These are phyloP conservation scores for Tribolium madens DNA, from an alignment of 1,140 invertebrate genomes.

Conservation along the genomic window DNA sequence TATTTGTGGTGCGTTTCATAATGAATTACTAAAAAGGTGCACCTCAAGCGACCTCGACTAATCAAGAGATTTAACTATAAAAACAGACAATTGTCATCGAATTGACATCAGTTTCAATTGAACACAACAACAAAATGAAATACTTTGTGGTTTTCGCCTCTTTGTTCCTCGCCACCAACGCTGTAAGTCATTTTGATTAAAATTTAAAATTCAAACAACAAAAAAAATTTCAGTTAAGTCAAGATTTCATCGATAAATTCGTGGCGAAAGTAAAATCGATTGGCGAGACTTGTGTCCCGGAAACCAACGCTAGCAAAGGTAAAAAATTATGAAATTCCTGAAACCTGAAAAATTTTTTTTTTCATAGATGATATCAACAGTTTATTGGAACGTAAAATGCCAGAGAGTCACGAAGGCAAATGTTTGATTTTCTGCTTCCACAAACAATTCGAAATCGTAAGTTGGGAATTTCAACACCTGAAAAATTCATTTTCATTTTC, in stretches of 20 bases:
- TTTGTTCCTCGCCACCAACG: not conserved
- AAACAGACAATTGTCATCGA: not conserved
- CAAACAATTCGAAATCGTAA: constrained; percentile 41
- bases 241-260: constrained; percentile 49
- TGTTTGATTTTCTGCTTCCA: constrained; percentile 42
- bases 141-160: not conserved
- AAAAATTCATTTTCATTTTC: not conserved
- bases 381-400: constrained; percentile 10
- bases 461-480: not conserved
- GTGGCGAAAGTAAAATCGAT: constrained; percentile 41
- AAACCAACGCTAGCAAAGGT: constrained; percentile 37
- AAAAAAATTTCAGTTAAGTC: constrained; percentile 33
- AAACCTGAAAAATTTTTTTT: not conserved
- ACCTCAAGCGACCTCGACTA: not conserved
- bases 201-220: not conserved
- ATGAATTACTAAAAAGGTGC: not conserved
- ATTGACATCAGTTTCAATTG: not conserved
- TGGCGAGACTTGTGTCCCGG: constrained; percentile 39
- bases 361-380: constrained; percentile 32
- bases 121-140: constrained; percentile 7
- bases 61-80: constrained; percentile 5
- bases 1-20: constrained; percentile 4
- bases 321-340: not conserved
- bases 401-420: constrained; percentile 24
- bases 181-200: not conserved